Conservation (phyloP, 2,113 vertebrate genomes). For the Sitta europaea region DNA sequence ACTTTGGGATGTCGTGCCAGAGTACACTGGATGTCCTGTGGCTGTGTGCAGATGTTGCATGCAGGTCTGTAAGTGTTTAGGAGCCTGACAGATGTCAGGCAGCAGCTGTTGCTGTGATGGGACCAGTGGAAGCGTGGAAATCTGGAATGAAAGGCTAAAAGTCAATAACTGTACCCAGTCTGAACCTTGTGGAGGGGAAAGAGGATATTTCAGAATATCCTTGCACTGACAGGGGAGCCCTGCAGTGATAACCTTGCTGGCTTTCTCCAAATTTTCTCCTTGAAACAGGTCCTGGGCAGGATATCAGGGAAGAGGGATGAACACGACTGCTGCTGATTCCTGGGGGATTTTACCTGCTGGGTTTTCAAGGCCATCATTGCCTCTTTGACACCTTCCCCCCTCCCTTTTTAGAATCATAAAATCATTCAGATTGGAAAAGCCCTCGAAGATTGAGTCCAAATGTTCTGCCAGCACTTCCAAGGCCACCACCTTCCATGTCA, state of each 20-base stretch:
- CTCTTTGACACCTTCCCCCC: not conserved
- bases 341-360: not conserved
- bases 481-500: not conserved
- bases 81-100: not conserved
- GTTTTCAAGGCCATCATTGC: accelerated
- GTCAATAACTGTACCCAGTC: not conserved
- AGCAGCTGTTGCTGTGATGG: not conserved
- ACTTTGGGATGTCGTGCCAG: accelerated
- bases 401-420: not conserved
- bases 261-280: not conserved
- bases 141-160: not conserved
- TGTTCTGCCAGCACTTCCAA: not conserved
- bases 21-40: not conserved
- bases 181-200: not conserved
- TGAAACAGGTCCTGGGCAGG: not conserved
- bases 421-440: not conserved
- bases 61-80: not conserved
- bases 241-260: not conserved
- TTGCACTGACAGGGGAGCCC: accelerated
- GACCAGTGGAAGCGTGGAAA: not conserved
- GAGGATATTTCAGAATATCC: not conserved
- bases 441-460: accelerated
- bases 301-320: not conserved
- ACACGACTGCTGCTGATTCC: not conserved
- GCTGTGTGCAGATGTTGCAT: not conserved